A percentile compares a stretch with the other conserved stretches of the same genome.
phyloP scores from a whole-genome alignment of 2,113 vertebrate species.

The Heteronetta atricapilla region DNA sequence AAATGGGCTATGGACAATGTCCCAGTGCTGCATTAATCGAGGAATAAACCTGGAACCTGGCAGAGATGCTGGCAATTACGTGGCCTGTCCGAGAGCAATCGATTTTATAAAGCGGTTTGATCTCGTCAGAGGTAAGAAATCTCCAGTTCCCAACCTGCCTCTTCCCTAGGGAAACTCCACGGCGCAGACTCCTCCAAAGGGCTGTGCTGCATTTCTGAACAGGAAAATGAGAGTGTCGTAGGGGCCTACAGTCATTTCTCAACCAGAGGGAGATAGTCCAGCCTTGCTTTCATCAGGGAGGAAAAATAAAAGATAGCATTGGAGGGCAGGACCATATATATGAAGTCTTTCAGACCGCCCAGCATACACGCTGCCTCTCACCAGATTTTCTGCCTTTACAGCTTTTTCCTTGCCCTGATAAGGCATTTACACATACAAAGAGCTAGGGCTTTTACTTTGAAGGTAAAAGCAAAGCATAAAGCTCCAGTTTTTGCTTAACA shows the following conservation, averaged over 20 bases:
- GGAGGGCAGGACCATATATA: not conserved
- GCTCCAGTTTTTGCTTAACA: not conserved
- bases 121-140: not conserved
- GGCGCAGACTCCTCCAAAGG: not conserved
- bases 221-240: not conserved
- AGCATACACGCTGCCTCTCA: not conserved
- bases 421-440: not conserved
- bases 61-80: not conserved
- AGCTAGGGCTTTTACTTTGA: not conserved
- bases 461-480: not conserved
- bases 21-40: not conserved
- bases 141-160: not conserved
- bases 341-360: not conserved
- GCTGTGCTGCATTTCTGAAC: not conserved
- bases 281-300: not conserved
- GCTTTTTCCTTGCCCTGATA: not conserved
- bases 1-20: not conserved
- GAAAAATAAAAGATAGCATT: not conserved
- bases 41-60: not conserved
- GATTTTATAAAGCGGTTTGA: conserved; percentile 2
- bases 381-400: not conserved
- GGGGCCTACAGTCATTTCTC: not conserved
- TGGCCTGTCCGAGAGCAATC: not conserved
- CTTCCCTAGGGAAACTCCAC: not conserved
- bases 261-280: not conserved